Percentiles rank a stretch among this genome's conserved stretches.
These are phyloP conservation scores for Gallirallus australis DNA, from an alignment of 2,797 vertebrate species.

Conservation along the genomic window DNA sequence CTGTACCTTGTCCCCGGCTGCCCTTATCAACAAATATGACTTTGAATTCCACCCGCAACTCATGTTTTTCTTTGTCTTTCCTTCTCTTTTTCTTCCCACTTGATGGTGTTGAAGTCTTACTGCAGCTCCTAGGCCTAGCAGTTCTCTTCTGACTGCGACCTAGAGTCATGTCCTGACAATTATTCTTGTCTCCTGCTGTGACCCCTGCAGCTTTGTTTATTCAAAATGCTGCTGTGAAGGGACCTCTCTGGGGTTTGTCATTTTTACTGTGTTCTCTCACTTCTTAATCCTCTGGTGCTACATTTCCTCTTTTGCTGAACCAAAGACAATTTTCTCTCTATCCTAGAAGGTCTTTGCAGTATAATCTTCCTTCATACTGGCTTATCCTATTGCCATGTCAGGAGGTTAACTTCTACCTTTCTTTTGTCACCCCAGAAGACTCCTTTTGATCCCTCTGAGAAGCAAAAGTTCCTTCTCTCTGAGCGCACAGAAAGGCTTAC, in stretches of 20 bases:
- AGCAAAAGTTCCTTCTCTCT: constrained; percentile 46
- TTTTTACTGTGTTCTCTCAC: background rate
- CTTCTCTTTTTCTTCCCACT: background rate
- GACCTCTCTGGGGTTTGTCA: background rate
- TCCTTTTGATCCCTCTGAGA: constrained; percentile 39
- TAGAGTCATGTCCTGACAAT: background rate
- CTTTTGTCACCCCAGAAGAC: constrained; percentile 32
- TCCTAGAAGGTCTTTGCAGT: background rate
- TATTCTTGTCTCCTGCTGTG: background rate
- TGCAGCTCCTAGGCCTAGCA: background rate
- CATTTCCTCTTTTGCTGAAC: constrained; percentile 18
- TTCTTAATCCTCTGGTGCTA: background rate
- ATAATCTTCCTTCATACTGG: constrained; percentile 28
- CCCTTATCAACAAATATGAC: background rate
- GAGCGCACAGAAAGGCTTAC: background rate
- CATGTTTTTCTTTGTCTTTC: background rate
- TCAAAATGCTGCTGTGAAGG: background rate
- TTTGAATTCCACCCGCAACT: background rate
- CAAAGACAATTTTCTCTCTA: constrained; percentile 29
- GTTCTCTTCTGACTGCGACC: background rate
- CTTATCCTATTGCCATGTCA: constrained; percentile 43
- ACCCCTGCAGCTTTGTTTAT: constrained; percentile 4
- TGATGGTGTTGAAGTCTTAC: background rate
- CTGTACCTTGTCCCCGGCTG: background rate
- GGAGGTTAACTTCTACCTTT: constrained; percentile 56